These are phyloP conservation scores for Phymatocera aterrima DNA, from an alignment of 2,888 invertebrate species.

Conservation along the genomic window DNA sequence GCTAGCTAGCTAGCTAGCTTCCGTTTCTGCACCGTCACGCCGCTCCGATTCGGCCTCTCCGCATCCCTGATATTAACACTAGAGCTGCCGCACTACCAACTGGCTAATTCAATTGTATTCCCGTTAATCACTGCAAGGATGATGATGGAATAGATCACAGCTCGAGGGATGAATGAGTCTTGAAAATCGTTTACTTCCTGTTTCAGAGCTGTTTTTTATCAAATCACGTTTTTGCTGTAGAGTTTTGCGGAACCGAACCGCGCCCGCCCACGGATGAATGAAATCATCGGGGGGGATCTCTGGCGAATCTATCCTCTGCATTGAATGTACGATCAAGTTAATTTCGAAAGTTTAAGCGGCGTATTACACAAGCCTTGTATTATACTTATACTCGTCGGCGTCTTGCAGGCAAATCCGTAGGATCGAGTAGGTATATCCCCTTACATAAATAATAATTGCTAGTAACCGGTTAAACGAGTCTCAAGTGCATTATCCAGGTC, in stretches of 20 bases:
- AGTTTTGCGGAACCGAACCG: too few relatives aligned
- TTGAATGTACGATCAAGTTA: not conserved
- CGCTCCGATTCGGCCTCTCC: not conserved
- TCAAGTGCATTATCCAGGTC: constrained; percentile 42
- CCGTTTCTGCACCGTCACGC: not conserved
- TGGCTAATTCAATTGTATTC: not conserved
- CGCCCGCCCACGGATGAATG: too few relatives aligned
- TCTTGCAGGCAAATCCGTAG: constrained; percentile 28
- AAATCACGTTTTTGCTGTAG: too few relatives aligned
- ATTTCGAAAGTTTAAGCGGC: not conserved
- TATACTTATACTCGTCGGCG: not conserved
- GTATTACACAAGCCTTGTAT: not conserved
- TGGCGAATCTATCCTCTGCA: not conserved
- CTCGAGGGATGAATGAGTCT: not conserved
- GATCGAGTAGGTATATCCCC: constrained; percentile 32
- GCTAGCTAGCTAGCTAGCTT: too few relatives aligned
- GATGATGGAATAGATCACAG: not conserved
- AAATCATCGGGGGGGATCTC: too few relatives aligned
- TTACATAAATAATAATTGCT: constrained; percentile 46
- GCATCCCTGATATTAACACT: constrained; percentile 8
- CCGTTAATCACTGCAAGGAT: not conserved
- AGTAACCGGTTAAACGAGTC: constrained; percentile 43
- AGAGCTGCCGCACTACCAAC: not conserved
- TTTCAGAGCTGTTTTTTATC: too few relatives aligned
- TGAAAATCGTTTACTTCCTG: not conserved